Conservation (phyloP, 2,888 invertebrate genomes). For the Tipula unca region DNA sequence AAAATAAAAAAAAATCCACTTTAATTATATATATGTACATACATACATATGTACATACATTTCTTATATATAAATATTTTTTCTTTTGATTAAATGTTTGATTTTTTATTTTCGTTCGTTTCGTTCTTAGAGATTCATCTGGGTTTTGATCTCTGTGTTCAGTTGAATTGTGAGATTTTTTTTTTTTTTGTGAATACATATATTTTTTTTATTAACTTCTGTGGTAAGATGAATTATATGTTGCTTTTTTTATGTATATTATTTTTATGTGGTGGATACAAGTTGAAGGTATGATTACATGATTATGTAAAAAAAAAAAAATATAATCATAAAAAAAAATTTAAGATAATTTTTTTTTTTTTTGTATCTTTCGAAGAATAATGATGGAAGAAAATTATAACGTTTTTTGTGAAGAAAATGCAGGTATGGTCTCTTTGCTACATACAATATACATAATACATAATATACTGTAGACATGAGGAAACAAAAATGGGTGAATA, state of each 20-base stretch:
- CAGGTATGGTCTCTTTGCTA: background rate
- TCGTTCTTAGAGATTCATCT: background rate
- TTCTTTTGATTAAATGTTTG: background rate
- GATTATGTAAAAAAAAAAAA: slow-evolving; percentile 3
- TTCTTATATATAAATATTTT: background rate
- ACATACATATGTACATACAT: too few species aligned
- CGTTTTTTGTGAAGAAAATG: background rate
- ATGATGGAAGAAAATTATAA: slow-evolving; percentile 14
- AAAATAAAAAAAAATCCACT: background rate
- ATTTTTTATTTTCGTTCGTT: background rate
- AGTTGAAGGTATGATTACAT: background rate
- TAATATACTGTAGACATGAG: background rate
- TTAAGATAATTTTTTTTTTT: background rate
- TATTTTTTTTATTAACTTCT: background rate
- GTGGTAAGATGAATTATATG: slow-evolving; percentile 2
- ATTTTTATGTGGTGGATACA: background rate
- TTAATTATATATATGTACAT: background rate
- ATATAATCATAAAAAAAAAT: background rate
- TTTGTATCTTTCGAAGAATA: background rate
- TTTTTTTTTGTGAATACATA: background rate
- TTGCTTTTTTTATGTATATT: background rate
- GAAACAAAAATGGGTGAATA: background rate
- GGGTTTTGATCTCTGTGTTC: background rate
- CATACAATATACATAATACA: too few species aligned
- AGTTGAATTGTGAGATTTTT: slow-evolving; percentile 14